phyloP scores from a whole-genome alignment of 2,888 invertebrate genomes.

The Drosophila ochracea region DNA sequence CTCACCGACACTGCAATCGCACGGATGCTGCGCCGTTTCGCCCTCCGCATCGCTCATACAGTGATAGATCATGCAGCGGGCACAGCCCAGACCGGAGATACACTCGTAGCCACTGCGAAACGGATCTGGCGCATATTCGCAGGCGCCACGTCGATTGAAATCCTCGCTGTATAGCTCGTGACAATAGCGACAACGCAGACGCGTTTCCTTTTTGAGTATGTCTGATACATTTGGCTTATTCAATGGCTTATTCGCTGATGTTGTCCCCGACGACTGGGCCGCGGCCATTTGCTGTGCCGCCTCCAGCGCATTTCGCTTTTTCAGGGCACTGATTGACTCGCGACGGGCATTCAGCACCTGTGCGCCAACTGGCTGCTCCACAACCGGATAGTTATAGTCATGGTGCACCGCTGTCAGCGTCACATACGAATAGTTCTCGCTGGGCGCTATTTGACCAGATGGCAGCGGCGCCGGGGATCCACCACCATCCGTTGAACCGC shows the following conservation, averaged over 20 bases:
- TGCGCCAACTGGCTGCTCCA: conserved; percentile 84
- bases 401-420: conserved; percentile 91
- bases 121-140: conserved; percentile 94
- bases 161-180: conserved; percentile 93
- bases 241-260: conserved; percentile 72
- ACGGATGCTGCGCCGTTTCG: conserved; percentile 93
- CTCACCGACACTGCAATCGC: conserved; percentile 90
- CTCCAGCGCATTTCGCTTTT: conserved; percentile 88
- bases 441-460: conserved; percentile 83
- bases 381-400: conserved; percentile 93
- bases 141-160: conserved; percentile 93
- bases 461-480: conserved; percentile 38
- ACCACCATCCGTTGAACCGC: conserved; percentile 40
- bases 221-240: conserved; percentile 79
- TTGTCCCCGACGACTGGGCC: conserved; percentile 78
- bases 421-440: conserved; percentile 93
- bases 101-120: conserved; percentile 92
- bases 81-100: conserved; percentile 94
- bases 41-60: conserved; percentile 97
- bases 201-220: conserved; percentile 83
- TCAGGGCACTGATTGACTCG: conserved; percentile 88
- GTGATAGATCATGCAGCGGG: conserved; percentile 96
- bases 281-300: conserved; percentile 83
- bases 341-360: conserved; percentile 85
- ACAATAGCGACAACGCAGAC: conserved; percentile 88